Percentiles rank a stretch among this genome's conserved stretches.
Conservation (phyloP, 2,113 vertebrate genomes). For the Trichomycterus rosablanca region DNA sequence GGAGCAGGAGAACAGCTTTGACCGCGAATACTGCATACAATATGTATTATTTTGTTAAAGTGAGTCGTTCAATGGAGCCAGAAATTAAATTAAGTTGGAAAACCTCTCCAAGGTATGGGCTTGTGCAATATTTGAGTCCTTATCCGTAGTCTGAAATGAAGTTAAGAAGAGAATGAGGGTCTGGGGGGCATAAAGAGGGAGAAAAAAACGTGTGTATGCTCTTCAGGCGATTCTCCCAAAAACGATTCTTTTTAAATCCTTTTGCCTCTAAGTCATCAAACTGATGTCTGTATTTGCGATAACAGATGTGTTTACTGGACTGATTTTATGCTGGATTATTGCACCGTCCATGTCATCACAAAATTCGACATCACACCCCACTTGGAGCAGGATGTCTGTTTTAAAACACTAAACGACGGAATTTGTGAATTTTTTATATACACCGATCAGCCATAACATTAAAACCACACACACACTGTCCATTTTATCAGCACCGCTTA, state of each 20-base stretch:
- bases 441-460: no score
- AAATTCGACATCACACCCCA: constrained; percentile 14
- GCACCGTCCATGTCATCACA: constrained; percentile 39
- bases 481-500: no score
- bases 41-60: neutral
- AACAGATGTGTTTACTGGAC: constrained; percentile 60
- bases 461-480: no score
- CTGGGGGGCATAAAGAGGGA: constrained; percentile 43
- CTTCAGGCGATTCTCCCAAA: constrained; percentile 47
- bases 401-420: no score
- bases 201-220: constrained; percentile 41
- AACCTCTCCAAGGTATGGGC: neutral
- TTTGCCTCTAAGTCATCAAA: constrained; percentile 52
- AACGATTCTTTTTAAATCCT: constrained; percentile 51
- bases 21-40: constrained; percentile 3
- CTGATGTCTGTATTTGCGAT: constrained; percentile 54
- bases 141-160: neutral
- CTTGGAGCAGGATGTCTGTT: neutral
- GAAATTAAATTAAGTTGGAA: constrained; percentile 23
- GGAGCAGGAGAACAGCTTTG: neutral
- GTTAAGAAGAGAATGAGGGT: constrained; percentile 22
- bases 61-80: constrained; percentile 10
- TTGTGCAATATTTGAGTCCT: constrained; percentile 12
- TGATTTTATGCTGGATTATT: constrained; percentile 57
- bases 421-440: no score